These are phyloP conservation scores for Stegophylla sp. DNA, from an alignment of 2,888 invertebrate species.

Conservation along the genomic window DNA sequence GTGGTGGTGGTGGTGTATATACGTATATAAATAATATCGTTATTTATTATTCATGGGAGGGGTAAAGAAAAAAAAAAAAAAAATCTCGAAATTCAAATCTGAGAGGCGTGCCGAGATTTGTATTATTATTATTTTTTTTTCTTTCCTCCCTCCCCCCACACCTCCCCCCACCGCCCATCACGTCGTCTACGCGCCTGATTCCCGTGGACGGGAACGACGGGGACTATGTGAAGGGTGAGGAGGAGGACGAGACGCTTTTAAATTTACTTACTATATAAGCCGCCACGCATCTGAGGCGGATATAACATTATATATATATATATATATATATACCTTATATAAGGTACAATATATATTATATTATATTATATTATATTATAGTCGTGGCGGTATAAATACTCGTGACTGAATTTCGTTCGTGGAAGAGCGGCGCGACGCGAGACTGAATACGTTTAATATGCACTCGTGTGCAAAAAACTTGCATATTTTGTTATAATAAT, in stretches of 20 bases:
- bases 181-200: too few species aligned
- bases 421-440: background rate
- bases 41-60: constrained; percentile 42
- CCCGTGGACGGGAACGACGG: background rate
- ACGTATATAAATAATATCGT: background rate
- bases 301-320: too few species aligned
- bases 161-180: too few species aligned
- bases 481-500: too few species aligned
- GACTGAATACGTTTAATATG: background rate
- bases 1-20: background rate
- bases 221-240: background rate
- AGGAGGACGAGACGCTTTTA: background rate
- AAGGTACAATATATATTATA: too few species aligned
- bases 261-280: background rate
- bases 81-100: constrained; percentile 50
- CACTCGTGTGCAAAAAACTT: background rate
- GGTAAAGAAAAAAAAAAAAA: background rate
- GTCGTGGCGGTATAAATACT: too few species aligned
- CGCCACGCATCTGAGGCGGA: background rate
- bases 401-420: background rate
- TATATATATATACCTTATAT: too few species aligned
- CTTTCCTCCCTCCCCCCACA: background rate
- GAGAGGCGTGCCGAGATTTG: constrained; percentile 19
- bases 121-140: background rate
- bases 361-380: too few species aligned